These are phyloP conservation scores for Calosoma granatense DNA, from an alignment of 1,140 invertebrate genomes.

Conservation along the genomic window DNA sequence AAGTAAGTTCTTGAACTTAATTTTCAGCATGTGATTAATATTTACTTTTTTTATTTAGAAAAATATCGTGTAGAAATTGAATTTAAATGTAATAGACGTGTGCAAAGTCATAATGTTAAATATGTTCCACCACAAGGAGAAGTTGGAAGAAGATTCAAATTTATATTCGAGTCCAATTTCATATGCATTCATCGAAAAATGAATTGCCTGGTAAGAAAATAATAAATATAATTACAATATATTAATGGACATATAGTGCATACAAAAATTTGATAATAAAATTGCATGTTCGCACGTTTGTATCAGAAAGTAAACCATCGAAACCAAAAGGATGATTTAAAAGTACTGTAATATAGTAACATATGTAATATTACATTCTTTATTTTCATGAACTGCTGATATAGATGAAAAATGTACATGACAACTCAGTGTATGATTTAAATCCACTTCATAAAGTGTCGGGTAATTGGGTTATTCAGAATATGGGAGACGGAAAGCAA, in stretches of 20 bases:
- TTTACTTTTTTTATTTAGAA: neutral
- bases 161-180: neutral
- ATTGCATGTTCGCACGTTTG: too few species aligned
- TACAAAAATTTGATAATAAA: too few species aligned
- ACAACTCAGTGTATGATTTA: neutral
- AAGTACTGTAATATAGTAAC: neutral
- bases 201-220: neutral
- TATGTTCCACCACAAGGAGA: neutral
- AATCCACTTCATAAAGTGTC: neutral
- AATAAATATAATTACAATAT: slow-evolving; percentile 2
- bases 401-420: neutral
- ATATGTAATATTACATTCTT: neutral
- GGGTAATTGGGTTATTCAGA: neutral
- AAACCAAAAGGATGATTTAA: too few species aligned
- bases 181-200: neutral
- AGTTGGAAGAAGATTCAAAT: neutral
- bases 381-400: neutral
- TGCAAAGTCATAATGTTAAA: slow-evolving; percentile 3
- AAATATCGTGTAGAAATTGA: neutral
- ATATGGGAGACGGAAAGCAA: neutral
- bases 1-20: neutral
- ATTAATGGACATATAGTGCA: neutral
- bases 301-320: too few species aligned
- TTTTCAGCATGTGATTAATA: neutral
- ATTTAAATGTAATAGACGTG: neutral